A percentile compares a stretch with the other conserved stretches of the same genome.
These are phyloP conservation scores for Silurus lanzhouensis DNA, from an alignment of 2,797 vertebrate species.

Conservation along the genomic window DNA sequence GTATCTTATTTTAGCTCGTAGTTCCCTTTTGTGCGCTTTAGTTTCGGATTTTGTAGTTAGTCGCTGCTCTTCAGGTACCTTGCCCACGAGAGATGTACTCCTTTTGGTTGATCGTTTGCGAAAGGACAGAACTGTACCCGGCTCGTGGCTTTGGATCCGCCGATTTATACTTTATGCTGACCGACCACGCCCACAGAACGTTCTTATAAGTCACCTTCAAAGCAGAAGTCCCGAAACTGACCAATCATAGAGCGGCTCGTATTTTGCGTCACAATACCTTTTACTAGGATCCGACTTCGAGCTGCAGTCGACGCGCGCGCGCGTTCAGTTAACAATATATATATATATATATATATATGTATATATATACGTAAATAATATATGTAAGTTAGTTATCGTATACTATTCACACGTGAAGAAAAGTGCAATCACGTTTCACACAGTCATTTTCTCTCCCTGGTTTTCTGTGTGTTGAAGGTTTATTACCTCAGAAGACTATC, in stretches of 20 bases:
- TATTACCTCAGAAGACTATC: neutral
- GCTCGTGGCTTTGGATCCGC: constrained; percentile 66
- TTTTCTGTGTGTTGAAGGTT: neutral
- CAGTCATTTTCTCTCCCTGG: too few species aligned
- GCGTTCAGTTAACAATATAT: neutral
- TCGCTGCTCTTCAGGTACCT: constrained; percentile 15
- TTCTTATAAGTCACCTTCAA: constrained; percentile 70
- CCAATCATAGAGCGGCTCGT: constrained; percentile 68
- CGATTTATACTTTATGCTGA: constrained; percentile 66
- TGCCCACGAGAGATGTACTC: constrained; percentile 55
- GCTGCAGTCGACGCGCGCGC: neutral
- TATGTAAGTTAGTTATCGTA: too few species aligned
- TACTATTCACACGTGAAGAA: too few species aligned
- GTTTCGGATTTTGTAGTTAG: neutral
- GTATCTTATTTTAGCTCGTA: too few species aligned
- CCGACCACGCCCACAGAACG: constrained; percentile 69
- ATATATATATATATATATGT: neutral
- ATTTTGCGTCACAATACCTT: constrained; percentile 68
- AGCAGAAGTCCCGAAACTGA: constrained; percentile 63
- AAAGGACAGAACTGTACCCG: constrained; percentile 73
- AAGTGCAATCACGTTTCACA: too few species aligned
- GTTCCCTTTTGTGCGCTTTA: constrained; percentile 49
- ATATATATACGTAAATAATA: neutral
- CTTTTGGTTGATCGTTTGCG: constrained; percentile 57
- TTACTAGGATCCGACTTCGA: neutral